Conservation (phyloP, 2,113 vertebrate genomes). For the Casuarius casuarius region DNA sequence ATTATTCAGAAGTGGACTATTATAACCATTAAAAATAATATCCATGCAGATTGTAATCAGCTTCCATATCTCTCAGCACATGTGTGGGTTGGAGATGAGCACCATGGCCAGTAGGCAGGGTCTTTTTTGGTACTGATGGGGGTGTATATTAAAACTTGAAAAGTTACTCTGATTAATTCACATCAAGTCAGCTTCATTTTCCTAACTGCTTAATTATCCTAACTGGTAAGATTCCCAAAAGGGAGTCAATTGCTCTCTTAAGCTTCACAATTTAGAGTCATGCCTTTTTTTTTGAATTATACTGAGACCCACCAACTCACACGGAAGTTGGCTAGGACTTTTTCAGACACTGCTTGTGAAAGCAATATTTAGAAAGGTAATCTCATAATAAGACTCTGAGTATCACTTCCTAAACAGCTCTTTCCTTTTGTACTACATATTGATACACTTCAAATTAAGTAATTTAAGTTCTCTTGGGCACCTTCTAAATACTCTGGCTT, state of each 20-base stretch:
- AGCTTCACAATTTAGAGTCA: background rate
- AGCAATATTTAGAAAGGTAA: background rate
- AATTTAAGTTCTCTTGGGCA: background rate
- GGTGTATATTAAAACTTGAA: slow-evolving; percentile 46
- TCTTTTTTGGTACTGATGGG: slow-evolving; percentile 45
- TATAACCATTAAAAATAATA: slow-evolving; percentile 60
- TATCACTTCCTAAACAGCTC: background rate
- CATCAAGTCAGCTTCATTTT: slow-evolving; percentile 40
- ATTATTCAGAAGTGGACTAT: slow-evolving; percentile 75
- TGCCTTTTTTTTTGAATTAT: background rate
- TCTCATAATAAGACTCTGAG: background rate
- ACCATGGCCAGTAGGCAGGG: slow-evolving; percentile 25
- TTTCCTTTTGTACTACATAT: background rate
- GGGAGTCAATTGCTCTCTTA: background rate
- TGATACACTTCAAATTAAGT: background rate
- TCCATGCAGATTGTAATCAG: slow-evolving; percentile 62
- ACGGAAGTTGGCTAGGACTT: background rate
- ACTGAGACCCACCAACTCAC: background rate
- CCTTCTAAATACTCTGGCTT: background rate
- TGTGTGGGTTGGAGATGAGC: slow-evolving; percentile 55
- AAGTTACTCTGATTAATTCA: slow-evolving; percentile 56
- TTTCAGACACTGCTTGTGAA: background rate
- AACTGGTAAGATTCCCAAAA: slow-evolving; percentile 31
- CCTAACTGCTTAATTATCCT: slow-evolving; percentile 4
- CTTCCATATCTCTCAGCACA: background rate